Conservation (phyloP, 2,113 vertebrate genomes). For the Panthera uncia region DNA sequence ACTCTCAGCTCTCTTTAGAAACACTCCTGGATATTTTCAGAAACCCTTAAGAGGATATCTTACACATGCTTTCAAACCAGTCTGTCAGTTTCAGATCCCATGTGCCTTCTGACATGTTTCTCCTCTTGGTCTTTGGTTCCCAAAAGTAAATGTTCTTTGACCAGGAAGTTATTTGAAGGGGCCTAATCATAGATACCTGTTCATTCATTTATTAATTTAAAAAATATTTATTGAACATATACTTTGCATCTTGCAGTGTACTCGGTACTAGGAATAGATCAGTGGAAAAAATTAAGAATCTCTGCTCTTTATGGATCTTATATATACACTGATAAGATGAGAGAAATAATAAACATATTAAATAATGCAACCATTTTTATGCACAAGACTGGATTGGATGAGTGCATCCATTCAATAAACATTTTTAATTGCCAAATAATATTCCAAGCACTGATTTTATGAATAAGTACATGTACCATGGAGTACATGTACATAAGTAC, state of each 20-base stretch:
- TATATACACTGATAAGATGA: background rate
- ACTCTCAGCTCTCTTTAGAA: background rate
- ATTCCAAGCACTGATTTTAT: background rate
- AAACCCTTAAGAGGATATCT: background rate
- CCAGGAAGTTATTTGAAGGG: background rate
- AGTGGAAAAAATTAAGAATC: background rate
- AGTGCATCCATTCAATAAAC: background rate
- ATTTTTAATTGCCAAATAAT: conserved; percentile 2
- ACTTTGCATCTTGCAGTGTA: background rate
- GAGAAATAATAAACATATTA: conserved; percentile 11
- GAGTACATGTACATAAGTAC: background rate
- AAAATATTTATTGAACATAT: background rate
- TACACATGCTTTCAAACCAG: background rate
- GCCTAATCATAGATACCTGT: background rate
- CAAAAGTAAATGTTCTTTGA: background rate
- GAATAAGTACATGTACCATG: background rate
- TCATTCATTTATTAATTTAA: background rate
- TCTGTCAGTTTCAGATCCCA: background rate
- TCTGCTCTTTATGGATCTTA: background rate
- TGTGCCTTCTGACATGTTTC: background rate
- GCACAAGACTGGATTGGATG: background rate
- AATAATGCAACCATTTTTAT: background rate
- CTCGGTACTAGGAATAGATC: background rate
- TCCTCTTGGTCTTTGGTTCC: background rate
- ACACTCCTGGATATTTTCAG: background rate